Evolutionary conservation across 2,888 invertebrate genomes (phyloP).

Genomic region (Limnephilus auricula): DNA sequence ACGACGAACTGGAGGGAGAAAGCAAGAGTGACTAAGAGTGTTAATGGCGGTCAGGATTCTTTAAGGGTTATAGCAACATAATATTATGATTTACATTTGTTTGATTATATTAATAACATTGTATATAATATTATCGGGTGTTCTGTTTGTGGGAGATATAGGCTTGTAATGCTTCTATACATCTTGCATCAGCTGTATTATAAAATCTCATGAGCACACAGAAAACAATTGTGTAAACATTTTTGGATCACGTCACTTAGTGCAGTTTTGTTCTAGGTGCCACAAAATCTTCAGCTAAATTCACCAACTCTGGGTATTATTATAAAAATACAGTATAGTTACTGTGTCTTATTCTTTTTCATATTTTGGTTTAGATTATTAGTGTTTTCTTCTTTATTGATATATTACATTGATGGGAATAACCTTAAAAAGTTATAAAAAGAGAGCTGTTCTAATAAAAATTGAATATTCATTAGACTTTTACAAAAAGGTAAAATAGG

Average conservation of each 20-base stretch:
- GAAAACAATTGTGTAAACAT: not conserved
- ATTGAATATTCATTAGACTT: too few species aligned
- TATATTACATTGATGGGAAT: too few species aligned
- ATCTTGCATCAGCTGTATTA: not conserved
- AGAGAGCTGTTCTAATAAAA: too few species aligned
- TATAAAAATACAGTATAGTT: not conserved
- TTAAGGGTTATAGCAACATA: not conserved
- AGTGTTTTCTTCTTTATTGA: too few species aligned
- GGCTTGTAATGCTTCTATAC: not conserved
- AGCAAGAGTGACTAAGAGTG: not conserved
- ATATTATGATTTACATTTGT: not conserved
- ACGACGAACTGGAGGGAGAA: not conserved
- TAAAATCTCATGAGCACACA: not conserved
- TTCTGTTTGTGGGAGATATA: not conserved
- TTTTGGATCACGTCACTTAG: not conserved
- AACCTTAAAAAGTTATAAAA: too few species aligned
- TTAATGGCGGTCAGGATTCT: not conserved
- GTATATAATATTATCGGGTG: not conserved
- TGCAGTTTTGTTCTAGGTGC: not conserved
- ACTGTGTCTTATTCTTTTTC: too few species aligned
- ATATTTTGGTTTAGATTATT: too few species aligned
- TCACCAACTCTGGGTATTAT: not conserved
- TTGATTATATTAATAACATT: not conserved
- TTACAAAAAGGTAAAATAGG: too few species aligned
- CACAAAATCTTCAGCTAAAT: not conserved